A percentile compares a stretch with the other conserved stretches of the same genome.
phyloP scores from a whole-genome alignment of 2,113 vertebrate genomes.

The Xiphorhynchus elegans region DNA sequence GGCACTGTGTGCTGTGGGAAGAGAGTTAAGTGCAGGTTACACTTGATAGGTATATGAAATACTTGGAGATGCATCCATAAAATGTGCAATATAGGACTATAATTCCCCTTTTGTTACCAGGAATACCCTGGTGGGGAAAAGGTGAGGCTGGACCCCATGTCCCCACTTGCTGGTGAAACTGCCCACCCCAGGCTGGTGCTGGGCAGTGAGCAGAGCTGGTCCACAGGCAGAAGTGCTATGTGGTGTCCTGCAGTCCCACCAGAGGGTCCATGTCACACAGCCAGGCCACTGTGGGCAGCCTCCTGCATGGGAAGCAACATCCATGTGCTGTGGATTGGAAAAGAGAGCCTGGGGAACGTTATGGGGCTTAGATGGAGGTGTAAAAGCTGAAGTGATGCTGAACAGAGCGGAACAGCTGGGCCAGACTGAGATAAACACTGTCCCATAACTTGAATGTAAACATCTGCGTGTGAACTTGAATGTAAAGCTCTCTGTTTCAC shows the following conservation, averaged over 20 bases:
- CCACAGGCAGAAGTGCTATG: background rate
- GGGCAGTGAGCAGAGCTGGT: background rate
- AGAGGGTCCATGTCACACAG: background rate
- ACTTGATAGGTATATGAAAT: background rate
- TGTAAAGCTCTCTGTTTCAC: background rate
- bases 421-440: background rate
- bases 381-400: background rate
- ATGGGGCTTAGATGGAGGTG: background rate
- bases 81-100: background rate
- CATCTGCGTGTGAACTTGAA: background rate
- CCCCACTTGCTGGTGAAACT: background rate
- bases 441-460: background rate
- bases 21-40: background rate
- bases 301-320: fast-evolving
- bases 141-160: fast-evolving
- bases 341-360: background rate
- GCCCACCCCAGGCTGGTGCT: background rate
- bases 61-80: background rate
- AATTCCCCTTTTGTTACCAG: background rate
- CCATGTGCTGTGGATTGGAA: fast-evolving
- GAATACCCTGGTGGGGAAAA: background rate
- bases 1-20: background rate
- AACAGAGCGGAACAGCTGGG: background rate
- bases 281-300: fast-evolving
- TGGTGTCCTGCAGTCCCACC: background rate